Percentiles rank a stretch among this genome's conserved stretches.
phyloP scores from a whole-genome alignment of 2,888 invertebrate genomes.

The Orthosia cruda region DNA sequence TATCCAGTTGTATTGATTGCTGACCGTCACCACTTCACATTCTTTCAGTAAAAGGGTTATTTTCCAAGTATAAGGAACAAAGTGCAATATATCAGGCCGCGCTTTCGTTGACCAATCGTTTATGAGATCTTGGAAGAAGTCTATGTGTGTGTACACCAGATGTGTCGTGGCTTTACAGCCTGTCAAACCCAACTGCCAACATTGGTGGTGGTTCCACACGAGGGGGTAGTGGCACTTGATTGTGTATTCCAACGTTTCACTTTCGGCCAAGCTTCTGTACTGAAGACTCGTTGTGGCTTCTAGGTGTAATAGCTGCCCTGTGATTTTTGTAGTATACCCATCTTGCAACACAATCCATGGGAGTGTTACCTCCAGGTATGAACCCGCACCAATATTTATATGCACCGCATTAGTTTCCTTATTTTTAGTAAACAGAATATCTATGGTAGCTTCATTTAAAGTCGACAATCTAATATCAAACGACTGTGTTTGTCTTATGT shows the following conservation, averaged over 20 bases:
- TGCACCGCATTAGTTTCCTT: slow-evolving; percentile 99
- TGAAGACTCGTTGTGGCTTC: slow-evolving; percentile 99
- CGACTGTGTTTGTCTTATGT: slow-evolving; percentile 96
- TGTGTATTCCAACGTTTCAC: slow-evolving; percentile 98
- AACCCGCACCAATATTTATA: slow-evolving; percentile 98
- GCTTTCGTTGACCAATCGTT: slow-evolving; percentile 99
- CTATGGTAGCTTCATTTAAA: slow-evolving; percentile 98
- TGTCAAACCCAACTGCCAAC: slow-evolving; percentile 97
- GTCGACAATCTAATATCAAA: slow-evolving; percentile 98
- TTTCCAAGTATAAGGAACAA: slow-evolving; percentile 99
- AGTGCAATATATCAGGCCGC: slow-evolving; percentile 97
- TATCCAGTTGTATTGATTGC: slow-evolving; percentile 99
- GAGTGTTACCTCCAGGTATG: slow-evolving; percentile 98
- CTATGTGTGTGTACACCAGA: slow-evolving; percentile 98
- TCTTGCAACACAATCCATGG: slow-evolving; percentile 98
- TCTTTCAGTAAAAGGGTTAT: slow-evolving; percentile 98
- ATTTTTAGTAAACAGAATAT: slow-evolving; percentile 98
- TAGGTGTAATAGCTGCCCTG: slow-evolving; percentile 98
- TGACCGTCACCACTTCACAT: slow-evolving; percentile 98
- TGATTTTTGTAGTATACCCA: slow-evolving; percentile 97
- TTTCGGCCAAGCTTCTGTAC: slow-evolving; percentile 97
- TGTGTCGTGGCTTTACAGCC: slow-evolving; percentile 98
- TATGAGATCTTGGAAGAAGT: slow-evolving; percentile 98
- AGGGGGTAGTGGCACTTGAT: slow-evolving; percentile 97
- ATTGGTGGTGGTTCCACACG: slow-evolving; percentile 99